Conservation (phyloP, 2,797 vertebrate species). For the Craterocephalus amniculus region DNA sequence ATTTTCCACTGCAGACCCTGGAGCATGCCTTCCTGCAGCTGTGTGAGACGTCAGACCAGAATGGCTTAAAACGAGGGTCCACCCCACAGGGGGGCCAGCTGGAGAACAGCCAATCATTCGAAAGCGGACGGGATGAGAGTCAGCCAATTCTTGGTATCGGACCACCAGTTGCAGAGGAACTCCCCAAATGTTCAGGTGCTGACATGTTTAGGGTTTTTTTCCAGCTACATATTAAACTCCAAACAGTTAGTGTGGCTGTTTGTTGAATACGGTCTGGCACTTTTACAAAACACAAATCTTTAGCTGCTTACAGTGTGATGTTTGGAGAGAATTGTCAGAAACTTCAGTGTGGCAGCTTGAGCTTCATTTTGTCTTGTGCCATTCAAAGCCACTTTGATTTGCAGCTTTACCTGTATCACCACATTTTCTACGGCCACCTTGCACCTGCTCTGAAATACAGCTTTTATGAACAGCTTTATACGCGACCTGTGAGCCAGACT, state of each 20-base stretch:
- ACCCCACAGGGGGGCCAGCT: conserved; percentile 45
- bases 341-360: neutral
- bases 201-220: neutral
- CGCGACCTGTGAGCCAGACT: neutral
- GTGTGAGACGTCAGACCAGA: conserved; percentile 80
- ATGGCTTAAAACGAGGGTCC: conserved; percentile 35
- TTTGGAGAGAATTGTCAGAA: too few relatives aligned
- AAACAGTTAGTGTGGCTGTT: neutral
- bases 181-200: conserved; percentile 72
- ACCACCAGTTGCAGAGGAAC: conserved; percentile 41
- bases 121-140: conserved; percentile 76
- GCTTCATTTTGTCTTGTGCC: neutral
- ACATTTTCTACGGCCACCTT: neutral
- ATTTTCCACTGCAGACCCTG: conserved; percentile 72
- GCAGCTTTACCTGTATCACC: neutral
- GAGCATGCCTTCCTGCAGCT: conserved; percentile 85
- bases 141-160: conserved; percentile 69
- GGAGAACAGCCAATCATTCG: conserved; percentile 73
- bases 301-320: neutral
- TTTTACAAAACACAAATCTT: neutral
- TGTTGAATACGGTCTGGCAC: neutral
- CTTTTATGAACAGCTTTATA: neutral
- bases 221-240: neutral
- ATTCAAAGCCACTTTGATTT: neutral
- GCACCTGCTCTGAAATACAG: neutral